These are phyloP conservation scores for Drosophila pullipes DNA, from an alignment of 2,888 invertebrate genomes.

Conservation along the genomic window DNA sequence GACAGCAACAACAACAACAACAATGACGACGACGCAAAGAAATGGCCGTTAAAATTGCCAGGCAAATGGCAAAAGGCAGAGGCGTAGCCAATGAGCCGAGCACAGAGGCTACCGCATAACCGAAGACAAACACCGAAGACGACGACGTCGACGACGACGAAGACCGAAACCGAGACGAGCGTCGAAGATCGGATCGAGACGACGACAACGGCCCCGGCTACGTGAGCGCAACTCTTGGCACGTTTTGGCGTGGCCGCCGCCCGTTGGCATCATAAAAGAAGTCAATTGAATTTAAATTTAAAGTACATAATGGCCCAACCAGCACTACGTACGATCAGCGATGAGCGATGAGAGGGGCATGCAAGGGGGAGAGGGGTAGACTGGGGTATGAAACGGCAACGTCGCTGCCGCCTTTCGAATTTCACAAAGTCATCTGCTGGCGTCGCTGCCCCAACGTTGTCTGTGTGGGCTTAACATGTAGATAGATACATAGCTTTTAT, in stretches of 20 bases:
- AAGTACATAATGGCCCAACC: constrained; percentile 74
- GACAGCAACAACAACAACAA: constrained; percentile 22
- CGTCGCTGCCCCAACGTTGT: constrained; percentile 55
- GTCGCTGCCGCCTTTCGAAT: constrained; percentile 74
- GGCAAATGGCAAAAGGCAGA: constrained; percentile 76
- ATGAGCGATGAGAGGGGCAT: not conserved
- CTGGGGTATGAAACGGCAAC: constrained; percentile 38
- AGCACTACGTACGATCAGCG: constrained; percentile 44
- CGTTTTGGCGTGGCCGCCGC: constrained; percentile 75
- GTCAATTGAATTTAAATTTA: constrained; percentile 82
- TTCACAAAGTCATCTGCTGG: constrained; percentile 78
- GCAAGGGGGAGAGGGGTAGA: not conserved
- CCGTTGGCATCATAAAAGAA: constrained; percentile 81
- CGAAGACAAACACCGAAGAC: constrained; percentile 5
- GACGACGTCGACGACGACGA: constrained; percentile 24
- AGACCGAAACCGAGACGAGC: constrained; percentile 15
- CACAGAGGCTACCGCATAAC: constrained; percentile 54
- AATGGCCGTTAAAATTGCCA: constrained; percentile 79
- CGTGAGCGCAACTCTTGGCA: constrained; percentile 73
- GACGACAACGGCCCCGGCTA: constrained; percentile 49
- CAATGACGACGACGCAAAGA: constrained; percentile 53
- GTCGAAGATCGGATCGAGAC: constrained; percentile 33
- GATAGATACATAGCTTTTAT: constrained; percentile 37
- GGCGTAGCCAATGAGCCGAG: constrained; percentile 68
- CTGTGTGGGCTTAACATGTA: constrained; percentile 67